These are phyloP conservation scores for Cebuella pygmaea DNA, from an alignment of 2,797 vertebrate genomes.

Conservation along the genomic window DNA sequence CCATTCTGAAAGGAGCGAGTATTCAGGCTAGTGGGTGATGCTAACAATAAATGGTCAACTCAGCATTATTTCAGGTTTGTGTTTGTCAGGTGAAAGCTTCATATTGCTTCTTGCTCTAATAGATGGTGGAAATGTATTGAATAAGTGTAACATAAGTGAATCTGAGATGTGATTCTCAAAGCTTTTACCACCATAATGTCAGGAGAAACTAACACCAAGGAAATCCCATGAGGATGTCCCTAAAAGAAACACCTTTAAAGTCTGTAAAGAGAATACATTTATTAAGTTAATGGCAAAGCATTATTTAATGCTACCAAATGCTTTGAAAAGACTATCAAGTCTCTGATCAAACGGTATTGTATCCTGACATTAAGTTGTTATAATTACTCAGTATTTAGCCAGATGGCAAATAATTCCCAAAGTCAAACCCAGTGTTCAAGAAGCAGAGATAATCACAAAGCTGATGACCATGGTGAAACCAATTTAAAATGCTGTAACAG, in stretches of 20 bases:
- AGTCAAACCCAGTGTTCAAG: slow-evolving; percentile 85
- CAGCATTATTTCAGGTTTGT: slow-evolving; percentile 61
- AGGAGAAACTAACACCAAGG: slow-evolving; percentile 63
- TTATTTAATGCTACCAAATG: slow-evolving; percentile 76
- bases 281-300: slow-evolving; percentile 67
- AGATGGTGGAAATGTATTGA: slow-evolving; percentile 63
- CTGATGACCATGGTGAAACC: slow-evolving; percentile 84
- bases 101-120: slow-evolving; percentile 76
- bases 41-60: slow-evolving; percentile 64
- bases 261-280: neutral
- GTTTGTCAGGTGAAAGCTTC: slow-evolving; percentile 63
- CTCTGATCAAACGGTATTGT: slow-evolving; percentile 80
- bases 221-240: slow-evolving; percentile 59
- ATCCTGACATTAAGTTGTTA: slow-evolving; percentile 82
- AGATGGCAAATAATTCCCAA: slow-evolving; percentile 86
- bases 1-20: slow-evolving; percentile 37
- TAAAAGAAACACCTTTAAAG: slow-evolving; percentile 16
- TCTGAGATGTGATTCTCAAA: slow-evolving; percentile 45
- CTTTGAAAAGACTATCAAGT: slow-evolving; percentile 69
- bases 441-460: slow-evolving; percentile 85
- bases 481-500: slow-evolving; percentile 82
- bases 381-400: slow-evolving; percentile 84
- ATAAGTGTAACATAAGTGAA: slow-evolving; percentile 53
- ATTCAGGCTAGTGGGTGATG: slow-evolving; percentile 43
- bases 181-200: slow-evolving; percentile 54